These are phyloP conservation scores for Danio aesculapii DNA, from an alignment of 2,797 vertebrate genomes.

Conservation along the genomic window DNA sequence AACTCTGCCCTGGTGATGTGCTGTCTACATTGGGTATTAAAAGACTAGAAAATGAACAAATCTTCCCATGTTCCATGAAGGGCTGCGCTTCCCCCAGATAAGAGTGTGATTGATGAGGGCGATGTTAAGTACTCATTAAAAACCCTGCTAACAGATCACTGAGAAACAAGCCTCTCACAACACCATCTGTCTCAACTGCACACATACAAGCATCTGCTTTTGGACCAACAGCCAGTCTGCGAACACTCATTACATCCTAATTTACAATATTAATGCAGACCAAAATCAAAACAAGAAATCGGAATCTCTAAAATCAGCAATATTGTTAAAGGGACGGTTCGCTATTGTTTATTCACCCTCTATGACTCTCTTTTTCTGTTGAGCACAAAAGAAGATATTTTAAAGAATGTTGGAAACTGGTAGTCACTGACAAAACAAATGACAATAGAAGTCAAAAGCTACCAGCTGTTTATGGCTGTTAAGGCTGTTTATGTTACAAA, in stretches of 20 bases:
- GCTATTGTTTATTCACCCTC: no score
- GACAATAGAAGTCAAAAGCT: no score
- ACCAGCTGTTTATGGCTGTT: no score
- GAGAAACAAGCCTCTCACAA: slow-evolving; percentile 15
- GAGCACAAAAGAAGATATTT: no score
- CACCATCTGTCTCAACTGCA: slow-evolving; percentile 29
- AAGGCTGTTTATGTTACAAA: no score
- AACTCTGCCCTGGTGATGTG: not conserved
- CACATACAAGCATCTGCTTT: slow-evolving; percentile 24
- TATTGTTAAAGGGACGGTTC: not conserved
- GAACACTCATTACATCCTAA: slow-evolving; percentile 2
- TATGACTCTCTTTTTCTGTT: no score
- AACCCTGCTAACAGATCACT: slow-evolving; percentile 22
- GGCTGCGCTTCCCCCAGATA: slow-evolving; percentile 8
- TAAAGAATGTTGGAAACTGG: no score
- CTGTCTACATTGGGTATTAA: not conserved
- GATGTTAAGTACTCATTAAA: slow-evolving; percentile 35
- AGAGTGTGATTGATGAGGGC: slow-evolving; percentile 15
- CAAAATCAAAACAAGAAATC: slow-evolving; percentile 2
- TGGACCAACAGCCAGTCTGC: not conserved
- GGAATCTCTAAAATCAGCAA: not conserved
- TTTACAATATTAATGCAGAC: slow-evolving; percentile 30
- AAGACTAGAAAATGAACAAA: slow-evolving; percentile 9
- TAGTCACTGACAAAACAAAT: no score
- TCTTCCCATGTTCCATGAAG: slow-evolving; percentile 7